Base-by-base conservation (phyloP, 2,113 vertebrate genomes). In the Hippopotamus amphibius region DNA sequence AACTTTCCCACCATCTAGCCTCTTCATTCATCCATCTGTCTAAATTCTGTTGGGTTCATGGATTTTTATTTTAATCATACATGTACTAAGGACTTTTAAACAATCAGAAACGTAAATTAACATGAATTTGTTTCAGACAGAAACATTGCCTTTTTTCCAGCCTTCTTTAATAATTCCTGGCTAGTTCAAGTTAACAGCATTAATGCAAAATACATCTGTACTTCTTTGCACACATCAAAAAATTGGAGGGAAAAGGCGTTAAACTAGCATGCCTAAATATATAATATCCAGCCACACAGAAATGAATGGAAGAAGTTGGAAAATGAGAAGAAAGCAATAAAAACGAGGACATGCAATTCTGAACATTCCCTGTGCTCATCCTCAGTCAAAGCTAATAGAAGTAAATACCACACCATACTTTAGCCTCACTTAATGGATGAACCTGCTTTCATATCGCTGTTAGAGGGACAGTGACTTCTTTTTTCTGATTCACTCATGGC, bases 181-280 rank as follows among this genome's bases (percentile, higher is more conserved):
- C 95, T 97, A 93, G 95, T 95, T 97, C 97, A 85, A 97, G 90
- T 96, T 96, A 96, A 72, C 98, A 98, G 98, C 96, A 98, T 98
- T 95, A 97, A 96, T 87, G 37, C 88, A 97, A 93, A 97, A 93
- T 86, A 80, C 71, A 95, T 77, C 98, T 99, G 98, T 98, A 98
- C 98, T 98, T 98, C 98, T 99, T 98, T 95, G 94, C 97, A 97
- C 98, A 99, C 98, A 99, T 98, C 99, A 99, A 99, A 99, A 81
- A 65, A 68, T 83, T 89, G 65, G 97, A 97, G 95, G 98, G 97
- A 82, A 98, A 98, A 98, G 63, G 95, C 80, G 98, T 98, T 98
- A 98, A 98, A 99, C 99, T 98, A 98, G 97, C 97, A 99, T 98
- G 97, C 96, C 98, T 98, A 98, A 98, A 91, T 98, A 98, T 98